Evolutionary conservation across 2,113 vertebrate species (phyloP).

Genomic region (Erythrocebus patas): DNA sequence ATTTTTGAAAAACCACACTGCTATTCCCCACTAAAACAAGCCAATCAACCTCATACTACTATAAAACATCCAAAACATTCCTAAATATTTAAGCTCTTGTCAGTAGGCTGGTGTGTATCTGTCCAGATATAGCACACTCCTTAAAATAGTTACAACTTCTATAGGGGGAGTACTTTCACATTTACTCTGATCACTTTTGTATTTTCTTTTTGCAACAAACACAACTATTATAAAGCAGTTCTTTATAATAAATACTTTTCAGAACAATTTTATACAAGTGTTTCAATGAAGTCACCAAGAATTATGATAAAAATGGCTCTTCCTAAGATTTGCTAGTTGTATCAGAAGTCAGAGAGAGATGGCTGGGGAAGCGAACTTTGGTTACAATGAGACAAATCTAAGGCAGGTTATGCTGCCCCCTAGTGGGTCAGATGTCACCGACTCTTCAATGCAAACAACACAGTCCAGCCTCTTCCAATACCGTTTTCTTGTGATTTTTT

Average conservation of each 20-base stretch:
- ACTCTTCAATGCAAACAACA: background rate
- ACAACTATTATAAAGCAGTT: background rate
- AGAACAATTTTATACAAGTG: background rate
- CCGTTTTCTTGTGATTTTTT: background rate
- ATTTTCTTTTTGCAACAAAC: background rate
- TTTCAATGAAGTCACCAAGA: background rate
- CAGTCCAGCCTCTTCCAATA: background rate
- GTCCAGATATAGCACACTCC: background rate
- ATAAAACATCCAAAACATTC: background rate
- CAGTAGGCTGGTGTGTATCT: background rate
- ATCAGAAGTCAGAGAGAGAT: background rate
- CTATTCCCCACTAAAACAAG: background rate
- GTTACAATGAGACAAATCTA: background rate
- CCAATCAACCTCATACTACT: background rate
- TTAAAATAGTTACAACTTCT: background rate
- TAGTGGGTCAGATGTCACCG: background rate
- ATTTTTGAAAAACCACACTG: background rate
- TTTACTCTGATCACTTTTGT: background rate
- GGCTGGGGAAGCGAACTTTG: background rate
- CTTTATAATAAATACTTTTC: background rate
- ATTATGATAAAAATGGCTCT: background rate
- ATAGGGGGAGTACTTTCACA: background rate
- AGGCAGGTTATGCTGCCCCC: constrained; percentile 23
- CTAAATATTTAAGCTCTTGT: background rate
- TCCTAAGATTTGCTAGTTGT: background rate